Percentiles rank a stretch among this genome's conserved stretches.
Evolutionary conservation across 2,113 vertebrate species (phyloP).

Genomic region (Dermatemys mawii): DNA sequence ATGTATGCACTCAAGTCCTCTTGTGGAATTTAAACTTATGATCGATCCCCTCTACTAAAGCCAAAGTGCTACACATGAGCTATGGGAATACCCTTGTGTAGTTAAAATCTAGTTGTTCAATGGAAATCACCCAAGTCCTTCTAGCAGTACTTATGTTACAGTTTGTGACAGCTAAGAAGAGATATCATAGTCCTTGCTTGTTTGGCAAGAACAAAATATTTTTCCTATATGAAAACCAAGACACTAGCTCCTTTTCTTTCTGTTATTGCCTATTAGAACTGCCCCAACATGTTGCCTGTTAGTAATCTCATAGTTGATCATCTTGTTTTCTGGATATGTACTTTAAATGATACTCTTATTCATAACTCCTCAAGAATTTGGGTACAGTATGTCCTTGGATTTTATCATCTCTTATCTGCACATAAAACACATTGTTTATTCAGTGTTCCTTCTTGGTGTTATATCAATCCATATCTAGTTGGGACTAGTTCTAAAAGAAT

Average conservation of each 20-base stretch:
- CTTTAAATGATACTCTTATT: not conserved
- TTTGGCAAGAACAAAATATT: not conserved
- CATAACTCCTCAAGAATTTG: not conserved
- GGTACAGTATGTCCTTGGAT: not conserved
- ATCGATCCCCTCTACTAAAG: rapidly evolving
- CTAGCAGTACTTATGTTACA: not conserved
- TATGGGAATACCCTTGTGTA: not conserved
- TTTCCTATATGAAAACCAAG: not conserved
- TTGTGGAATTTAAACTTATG: not conserved
- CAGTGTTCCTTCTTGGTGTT: not conserved
- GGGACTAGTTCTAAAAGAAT: not conserved
- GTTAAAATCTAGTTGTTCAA: not conserved
- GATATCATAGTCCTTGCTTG: not conserved
- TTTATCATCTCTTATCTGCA: not conserved
- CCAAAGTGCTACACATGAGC: not conserved
- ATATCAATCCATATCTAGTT: not conserved
- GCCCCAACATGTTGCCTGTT: not conserved
- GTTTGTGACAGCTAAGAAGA: not conserved
- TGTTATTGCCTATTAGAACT: not conserved
- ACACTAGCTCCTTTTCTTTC: not conserved
- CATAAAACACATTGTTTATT: not conserved
- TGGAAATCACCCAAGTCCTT: not conserved
- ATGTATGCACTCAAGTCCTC: not conserved
- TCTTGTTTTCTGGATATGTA: not conserved
- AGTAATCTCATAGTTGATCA: not conserved